These are phyloP conservation scores for Tineola bisselliella DNA, from an alignment of 2,888 invertebrate genomes.

Conservation along the genomic window DNA sequence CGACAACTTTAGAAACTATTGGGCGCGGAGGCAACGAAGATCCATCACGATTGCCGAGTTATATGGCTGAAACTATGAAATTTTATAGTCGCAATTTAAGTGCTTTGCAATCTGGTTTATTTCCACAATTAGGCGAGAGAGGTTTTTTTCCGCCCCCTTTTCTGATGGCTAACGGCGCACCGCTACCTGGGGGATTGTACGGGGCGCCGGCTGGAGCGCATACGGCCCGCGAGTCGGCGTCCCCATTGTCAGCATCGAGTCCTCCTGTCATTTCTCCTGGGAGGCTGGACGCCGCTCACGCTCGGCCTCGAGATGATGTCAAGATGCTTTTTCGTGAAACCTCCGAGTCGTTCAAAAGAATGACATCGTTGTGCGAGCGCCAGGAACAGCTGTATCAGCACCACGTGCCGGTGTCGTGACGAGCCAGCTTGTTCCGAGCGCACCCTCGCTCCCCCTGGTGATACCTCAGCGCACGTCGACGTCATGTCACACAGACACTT, in stretches of 20 bases:
- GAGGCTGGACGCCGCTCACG: conserved; percentile 53
- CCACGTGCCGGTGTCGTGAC: conserved; percentile 67
- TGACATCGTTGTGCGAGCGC: conserved; percentile 63
- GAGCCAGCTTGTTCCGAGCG: conserved; percentile 31
- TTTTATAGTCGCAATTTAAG: conserved; percentile 57
- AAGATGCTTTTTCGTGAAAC: conserved; percentile 66
- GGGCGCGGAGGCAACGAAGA: conserved; percentile 62
- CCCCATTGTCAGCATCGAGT: conserved; percentile 57
- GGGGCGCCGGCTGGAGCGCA: conserved; percentile 52
- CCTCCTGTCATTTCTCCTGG: conserved; percentile 60
- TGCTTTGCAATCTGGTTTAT: conserved; percentile 52
- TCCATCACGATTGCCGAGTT: conserved; percentile 48
- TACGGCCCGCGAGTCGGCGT: conserved; percentile 52
- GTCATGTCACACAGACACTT: conserved; percentile 32
- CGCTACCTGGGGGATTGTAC: conserved; percentile 46
- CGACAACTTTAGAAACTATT: conserved; percentile 71
- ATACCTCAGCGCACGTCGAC: conserved; percentile 28
- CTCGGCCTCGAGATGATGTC: conserved; percentile 50
- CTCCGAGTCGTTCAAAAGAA: conserved; percentile 61
- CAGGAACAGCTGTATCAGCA: conserved; percentile 65
- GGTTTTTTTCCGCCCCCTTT: conserved; percentile 55
- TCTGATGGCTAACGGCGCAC: conserved; percentile 48
- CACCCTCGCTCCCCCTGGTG: conserved; percentile 50
- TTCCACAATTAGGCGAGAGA: conserved; percentile 51
- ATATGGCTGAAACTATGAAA: conserved; percentile 62